Base-by-base conservation (phyloP, 2,113 vertebrate species). In the Hystrix cristata region DNA sequence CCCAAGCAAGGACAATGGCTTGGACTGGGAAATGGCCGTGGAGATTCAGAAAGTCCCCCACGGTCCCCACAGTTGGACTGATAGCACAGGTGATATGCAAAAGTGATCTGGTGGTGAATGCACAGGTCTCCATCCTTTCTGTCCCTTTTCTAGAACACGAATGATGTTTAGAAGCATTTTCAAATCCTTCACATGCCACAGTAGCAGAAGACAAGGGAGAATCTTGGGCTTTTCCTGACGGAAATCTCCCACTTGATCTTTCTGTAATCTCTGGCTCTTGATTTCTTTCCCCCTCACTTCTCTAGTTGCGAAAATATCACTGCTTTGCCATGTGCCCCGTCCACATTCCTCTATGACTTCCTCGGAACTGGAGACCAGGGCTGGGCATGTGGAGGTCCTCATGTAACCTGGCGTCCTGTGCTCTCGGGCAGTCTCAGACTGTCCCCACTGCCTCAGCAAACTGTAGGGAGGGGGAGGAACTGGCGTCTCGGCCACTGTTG, bases 331-430 rank as follows among this genome's bases (percentile, higher is more conserved):
- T 25, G 86, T 64, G 46, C 76, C 69, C 88, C 87, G 76, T 46
- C n/a, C 43, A 87, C 91, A 59, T 60, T 94, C 87, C 59, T 94
- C 62, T 85, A 69, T 87, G 69, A 71, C 60, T 74, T 86, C 31
- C 85, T 79, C 64, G 84, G 76, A 90, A 93, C 80, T 27, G 79
- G 29, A 62, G 79, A 65, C 74, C 48, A 62, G 48, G 55, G 67
- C 2, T 74, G 34, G 38, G 51, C 27, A 27, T 1, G 29, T 13
- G 7, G 16, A 67, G 2, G 0, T 46, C 59, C n/a, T 51, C 3
- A 16, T 21, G 72, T 0, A 14, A 46, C 51, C 31, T 69, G 71
- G 25, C 25, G 48, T 43, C 48, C 13, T 14, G 8, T 14, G 15
- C 18, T 88, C 72, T 67, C 25, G n/a, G 72, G 55, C 48, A 67